Evolutionary conservation across 2,888 invertebrate genomes (phyloP).

Genomic region (Ornithoptera priamus): DNA sequence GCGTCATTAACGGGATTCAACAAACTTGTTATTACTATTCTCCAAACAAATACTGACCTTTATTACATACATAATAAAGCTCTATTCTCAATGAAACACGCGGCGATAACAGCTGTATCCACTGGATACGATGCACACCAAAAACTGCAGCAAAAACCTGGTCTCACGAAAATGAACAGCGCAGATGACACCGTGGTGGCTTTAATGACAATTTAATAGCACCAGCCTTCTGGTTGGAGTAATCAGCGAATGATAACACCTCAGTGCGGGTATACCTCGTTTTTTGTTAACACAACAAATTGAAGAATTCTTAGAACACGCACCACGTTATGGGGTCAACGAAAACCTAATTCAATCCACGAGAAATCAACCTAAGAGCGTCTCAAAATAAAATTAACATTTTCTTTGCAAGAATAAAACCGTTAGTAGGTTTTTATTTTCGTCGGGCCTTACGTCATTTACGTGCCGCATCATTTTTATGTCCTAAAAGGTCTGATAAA

Average conservation of each 20-base stretch:
- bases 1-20: conserved; percentile 69
- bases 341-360: conserved; percentile 14
- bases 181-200: conserved; percentile 75
- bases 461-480: conserved; percentile 34
- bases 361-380: conserved; percentile 6
- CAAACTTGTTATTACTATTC: conserved; percentile 43
- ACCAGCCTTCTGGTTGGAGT: conserved; percentile 68
- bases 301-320: conserved; percentile 21
- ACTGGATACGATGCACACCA: conserved; percentile 54
- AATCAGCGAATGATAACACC: conserved; percentile 70
- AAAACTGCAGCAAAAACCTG: conserved; percentile 75
- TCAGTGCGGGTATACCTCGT: conserved; percentile 1
- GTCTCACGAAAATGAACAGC: conserved; percentile 67
- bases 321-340: neutral
- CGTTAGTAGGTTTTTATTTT: conserved; percentile 16
- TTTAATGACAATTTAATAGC: conserved; percentile 80
- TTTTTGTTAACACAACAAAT: conserved; percentile 25
- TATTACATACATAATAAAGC: conserved; percentile 44
- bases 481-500: conserved; percentile 52
- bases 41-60: conserved; percentile 39
- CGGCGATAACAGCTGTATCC: conserved; percentile 17
- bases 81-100: conserved; percentile 47
- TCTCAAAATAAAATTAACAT: conserved; percentile 12
- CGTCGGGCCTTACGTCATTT: conserved; percentile 17
- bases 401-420: conserved; percentile 16